Percentiles rank a stretch among this genome's conserved stretches.
phyloP scores from a whole-genome alignment of 2,797 vertebrate species.

The Falco biarmicus region DNA sequence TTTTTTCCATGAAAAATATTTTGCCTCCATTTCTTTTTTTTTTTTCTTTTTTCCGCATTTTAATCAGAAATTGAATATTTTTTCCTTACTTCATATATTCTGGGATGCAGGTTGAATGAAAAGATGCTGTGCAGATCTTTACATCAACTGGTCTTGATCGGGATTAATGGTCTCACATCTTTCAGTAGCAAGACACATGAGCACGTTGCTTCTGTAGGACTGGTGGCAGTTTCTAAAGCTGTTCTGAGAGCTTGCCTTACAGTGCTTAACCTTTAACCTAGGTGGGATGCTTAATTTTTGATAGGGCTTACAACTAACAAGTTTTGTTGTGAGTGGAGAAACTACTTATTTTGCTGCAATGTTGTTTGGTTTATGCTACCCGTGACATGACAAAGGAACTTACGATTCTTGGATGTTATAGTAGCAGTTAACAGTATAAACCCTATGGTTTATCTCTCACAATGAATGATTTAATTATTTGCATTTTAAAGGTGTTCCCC shows the following conservation, averaged over 20 bases:
- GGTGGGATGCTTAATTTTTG: background rate
- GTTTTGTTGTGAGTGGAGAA: background rate
- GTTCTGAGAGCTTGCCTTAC: background rate
- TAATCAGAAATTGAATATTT: background rate
- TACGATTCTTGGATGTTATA: fast-evolving
- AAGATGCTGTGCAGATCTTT: background rate
- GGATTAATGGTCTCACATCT: background rate
- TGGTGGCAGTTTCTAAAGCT: background rate
- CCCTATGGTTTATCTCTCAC: background rate
- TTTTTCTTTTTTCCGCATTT: background rate
- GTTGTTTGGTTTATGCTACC: background rate
- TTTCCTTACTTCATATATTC: background rate
- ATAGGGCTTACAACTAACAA: background rate
- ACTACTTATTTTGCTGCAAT: background rate
- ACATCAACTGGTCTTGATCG: background rate
- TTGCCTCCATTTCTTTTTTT: background rate
- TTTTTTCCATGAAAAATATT: background rate
- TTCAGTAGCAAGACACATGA: background rate
- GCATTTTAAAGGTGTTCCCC: conserved; percentile 82
- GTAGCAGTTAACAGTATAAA: background rate
- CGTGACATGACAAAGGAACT: background rate
- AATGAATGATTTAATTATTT: background rate
- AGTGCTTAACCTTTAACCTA: background rate
- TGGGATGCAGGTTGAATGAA: background rate
- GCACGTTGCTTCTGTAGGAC: background rate